Percentiles rank a stretch among this genome's conserved stretches.
Evolutionary conservation across 2,113 vertebrate species (phyloP).

Genomic region (Stegostoma tigrinum): DNA sequence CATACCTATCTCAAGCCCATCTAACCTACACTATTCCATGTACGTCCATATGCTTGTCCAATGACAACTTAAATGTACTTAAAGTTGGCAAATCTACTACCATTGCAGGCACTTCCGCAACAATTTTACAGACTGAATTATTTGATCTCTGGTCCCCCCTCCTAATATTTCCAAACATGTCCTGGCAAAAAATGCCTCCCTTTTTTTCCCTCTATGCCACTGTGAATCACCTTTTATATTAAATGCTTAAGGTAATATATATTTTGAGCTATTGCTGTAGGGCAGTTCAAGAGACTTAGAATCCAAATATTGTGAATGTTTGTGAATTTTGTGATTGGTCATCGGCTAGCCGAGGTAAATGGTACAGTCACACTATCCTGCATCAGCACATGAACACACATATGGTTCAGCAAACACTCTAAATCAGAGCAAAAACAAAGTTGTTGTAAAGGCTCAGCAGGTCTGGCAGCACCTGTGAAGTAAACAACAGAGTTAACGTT

Average conservation of each 20-base stretch:
- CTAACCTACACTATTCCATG: too few species aligned
- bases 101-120: background rate
- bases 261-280: background rate
- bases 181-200: background rate
- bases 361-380: background rate
- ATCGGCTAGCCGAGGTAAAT: background rate
- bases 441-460: too few species aligned
- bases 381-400: background rate
- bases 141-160: background rate
- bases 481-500: too few species aligned
- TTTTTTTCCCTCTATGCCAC: background rate
- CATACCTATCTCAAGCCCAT: too few species aligned
- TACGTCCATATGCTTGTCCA: too few species aligned
- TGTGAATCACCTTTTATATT: background rate
- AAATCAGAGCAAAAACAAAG: background rate
- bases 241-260: background rate
- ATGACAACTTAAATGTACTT: too few species aligned
- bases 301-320: background rate
- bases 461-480: too few species aligned
- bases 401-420: background rate
- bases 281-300: background rate
- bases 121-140: background rate
- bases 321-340: background rate
- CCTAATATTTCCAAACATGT: background rate
- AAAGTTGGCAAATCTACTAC: too few species aligned